phyloP scores from a whole-genome alignment of 2,888 invertebrate genomes.

The Metopia argyrocephala region DNA sequence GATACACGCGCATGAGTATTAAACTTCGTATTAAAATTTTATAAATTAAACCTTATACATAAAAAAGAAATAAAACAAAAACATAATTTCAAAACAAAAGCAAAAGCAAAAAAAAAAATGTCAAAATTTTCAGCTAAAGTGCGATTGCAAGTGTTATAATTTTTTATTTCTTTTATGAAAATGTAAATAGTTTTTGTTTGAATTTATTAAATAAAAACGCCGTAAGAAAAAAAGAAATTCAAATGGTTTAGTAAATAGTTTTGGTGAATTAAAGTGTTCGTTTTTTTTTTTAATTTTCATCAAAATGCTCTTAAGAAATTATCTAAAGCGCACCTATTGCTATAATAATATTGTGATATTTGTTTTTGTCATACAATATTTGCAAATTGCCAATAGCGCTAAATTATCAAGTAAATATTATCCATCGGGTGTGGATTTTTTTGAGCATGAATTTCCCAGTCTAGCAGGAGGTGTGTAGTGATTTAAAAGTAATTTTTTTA shows the following conservation, averaged over 20 bases:
- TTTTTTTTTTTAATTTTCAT: not conserved
- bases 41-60: not conserved
- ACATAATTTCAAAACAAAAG: not conserved
- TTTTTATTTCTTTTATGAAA: no score
- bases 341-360: conserved; percentile 41
- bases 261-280: not conserved
- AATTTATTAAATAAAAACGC: not conserved
- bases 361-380: conserved; percentile 33
- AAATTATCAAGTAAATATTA: conserved; percentile 60
- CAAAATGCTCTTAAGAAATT: conserved; percentile 40
- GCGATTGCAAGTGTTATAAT: no score
- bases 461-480: conserved; percentile 59
- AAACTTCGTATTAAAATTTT: conserved; percentile 18
- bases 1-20: conserved; percentile 23
- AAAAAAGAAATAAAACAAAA: conserved; percentile 5
- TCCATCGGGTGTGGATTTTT: conserved; percentile 72
- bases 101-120: no score
- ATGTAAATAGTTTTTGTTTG: not conserved
- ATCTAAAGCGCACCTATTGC: conserved; percentile 40
- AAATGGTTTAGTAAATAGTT: not conserved
- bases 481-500: conserved; percentile 4
- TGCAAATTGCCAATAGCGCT: conserved; percentile 42
- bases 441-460: conserved; percentile 72
- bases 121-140: no score
- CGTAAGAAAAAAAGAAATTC: not conserved